These are phyloP conservation scores for Plebejus argus DNA, from an alignment of 2,888 invertebrate genomes.

Conservation along the genomic window DNA sequence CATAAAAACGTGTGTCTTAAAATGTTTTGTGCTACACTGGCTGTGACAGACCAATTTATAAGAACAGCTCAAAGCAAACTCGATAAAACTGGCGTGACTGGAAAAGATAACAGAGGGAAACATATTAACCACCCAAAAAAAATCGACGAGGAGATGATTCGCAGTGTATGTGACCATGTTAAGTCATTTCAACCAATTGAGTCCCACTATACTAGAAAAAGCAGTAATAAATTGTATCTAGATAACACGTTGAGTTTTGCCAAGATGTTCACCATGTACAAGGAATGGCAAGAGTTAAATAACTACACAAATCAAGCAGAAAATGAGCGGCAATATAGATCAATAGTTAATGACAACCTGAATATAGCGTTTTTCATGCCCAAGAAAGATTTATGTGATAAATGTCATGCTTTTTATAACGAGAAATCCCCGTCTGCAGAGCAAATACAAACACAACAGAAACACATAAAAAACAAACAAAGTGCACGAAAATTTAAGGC, in stretches of 20 bases:
- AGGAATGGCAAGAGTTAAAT: conserved; percentile 17
- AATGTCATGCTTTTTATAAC: conserved; percentile 20
- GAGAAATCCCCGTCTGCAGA: neutral
- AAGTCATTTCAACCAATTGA: neutral
- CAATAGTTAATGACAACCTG: conserved; percentile 23
- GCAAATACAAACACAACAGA: conserved; percentile 3
- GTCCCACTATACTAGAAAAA: conserved; percentile 3
- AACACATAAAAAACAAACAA: conserved; percentile 1
- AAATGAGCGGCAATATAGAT: neutral
- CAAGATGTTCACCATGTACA: conserved; percentile 18
- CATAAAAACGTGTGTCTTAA: too few relatives aligned
- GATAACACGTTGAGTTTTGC: conserved; percentile 10
- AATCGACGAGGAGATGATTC: too few relatives aligned
- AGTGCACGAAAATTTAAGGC: neutral
- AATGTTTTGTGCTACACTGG: too few relatives aligned
- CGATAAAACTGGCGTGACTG: too few relatives aligned
- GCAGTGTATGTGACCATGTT: too few relatives aligned
- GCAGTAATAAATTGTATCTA: too few relatives aligned
- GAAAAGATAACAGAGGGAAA: too few relatives aligned
- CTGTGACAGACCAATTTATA: too few relatives aligned
- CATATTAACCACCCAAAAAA: too few relatives aligned
- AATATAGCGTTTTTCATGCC: conserved; percentile 22
- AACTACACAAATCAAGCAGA: conserved; percentile 13
- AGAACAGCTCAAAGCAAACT: too few relatives aligned
- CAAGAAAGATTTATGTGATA: neutral